These are phyloP conservation scores for Temnothorax nylanderi DNA, from an alignment of 1,140 invertebrate genomes.

Conservation along the genomic window DNA sequence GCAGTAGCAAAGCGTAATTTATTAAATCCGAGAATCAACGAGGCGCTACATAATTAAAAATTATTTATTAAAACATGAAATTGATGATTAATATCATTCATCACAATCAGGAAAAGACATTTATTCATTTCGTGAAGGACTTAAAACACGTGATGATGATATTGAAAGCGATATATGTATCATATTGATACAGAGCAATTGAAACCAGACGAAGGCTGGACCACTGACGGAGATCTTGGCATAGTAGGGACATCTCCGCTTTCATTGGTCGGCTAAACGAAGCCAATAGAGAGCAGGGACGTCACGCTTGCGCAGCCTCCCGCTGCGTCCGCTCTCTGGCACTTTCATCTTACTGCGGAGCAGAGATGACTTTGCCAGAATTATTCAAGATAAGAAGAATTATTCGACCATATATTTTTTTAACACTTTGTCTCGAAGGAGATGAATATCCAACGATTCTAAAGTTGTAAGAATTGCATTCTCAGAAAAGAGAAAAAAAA, in stretches of 20 bases:
- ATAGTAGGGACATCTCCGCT: conserved; percentile 74
- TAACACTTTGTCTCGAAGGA: not conserved
- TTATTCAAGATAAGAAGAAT: not conserved
- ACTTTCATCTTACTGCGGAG: conserved; percentile 11
- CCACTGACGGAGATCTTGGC: conserved; percentile 67
- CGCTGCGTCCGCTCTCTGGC: not conserved
- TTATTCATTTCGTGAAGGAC: not conserved
- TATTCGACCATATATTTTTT: not conserved
- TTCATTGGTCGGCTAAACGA: conserved; percentile 75
- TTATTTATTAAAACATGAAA: not conserved
- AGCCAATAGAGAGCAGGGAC: conserved; percentile 78
- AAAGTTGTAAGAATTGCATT: not conserved
- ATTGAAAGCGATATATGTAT: not conserved
- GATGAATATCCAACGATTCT: not conserved
- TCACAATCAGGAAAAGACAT: not conserved
- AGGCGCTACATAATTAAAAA: not conserved
- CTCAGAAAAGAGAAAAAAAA: not conserved
- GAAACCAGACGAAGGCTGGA: conserved; percentile 78
- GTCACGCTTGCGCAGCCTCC: conserved; percentile 77
- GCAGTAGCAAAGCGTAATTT: not conserved
- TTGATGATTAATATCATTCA: not conserved
- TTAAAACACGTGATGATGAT: not conserved
- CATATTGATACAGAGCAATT: conserved; percentile 2
- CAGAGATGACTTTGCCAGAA: not conserved
- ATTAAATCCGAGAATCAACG: not conserved